Percentiles rank a stretch among this genome's conserved stretches.
These are phyloP conservation scores for Rapana venosa DNA, from an alignment of 2,888 invertebrate species.

Conservation along the genomic window DNA sequence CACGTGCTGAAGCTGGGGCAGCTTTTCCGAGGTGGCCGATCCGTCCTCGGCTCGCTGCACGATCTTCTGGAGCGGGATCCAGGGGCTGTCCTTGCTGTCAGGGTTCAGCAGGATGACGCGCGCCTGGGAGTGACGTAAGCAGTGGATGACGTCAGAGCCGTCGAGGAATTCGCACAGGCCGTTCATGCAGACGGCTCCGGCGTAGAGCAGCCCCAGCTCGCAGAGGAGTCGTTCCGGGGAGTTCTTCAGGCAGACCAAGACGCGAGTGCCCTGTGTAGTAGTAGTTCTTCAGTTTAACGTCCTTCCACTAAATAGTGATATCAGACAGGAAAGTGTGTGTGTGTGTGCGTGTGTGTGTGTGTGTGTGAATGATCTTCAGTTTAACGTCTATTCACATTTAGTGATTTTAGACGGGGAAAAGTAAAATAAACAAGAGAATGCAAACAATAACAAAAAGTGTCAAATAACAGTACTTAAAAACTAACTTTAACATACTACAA, in stretches of 20 bases:
- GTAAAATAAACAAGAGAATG: too few species aligned
- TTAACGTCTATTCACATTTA: too few species aligned
- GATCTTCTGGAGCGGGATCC: neutral
- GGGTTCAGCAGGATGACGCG: slow-evolving; percentile 30
- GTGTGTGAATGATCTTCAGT: too few species aligned
- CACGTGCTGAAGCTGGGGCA: slow-evolving; percentile 10
- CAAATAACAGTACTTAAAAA: too few species aligned
- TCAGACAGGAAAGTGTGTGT: too few species aligned
- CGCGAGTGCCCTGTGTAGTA: slow-evolving; percentile 3
- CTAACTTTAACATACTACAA: too few species aligned
- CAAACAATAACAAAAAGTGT: too few species aligned
- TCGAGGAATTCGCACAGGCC: slow-evolving; percentile 19
- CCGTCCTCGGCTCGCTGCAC: neutral
- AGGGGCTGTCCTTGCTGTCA: slow-evolving; percentile 25
- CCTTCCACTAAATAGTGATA: too few species aligned
- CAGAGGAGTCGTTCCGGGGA: slow-evolving; percentile 21
- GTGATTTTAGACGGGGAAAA: too few species aligned
- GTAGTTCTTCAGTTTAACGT: too few species aligned
- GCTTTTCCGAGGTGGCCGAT: neutral
- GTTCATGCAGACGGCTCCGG: slow-evolving; percentile 25
- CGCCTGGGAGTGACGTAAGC: slow-evolving; percentile 10
- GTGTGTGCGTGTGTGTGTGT: too few species aligned
- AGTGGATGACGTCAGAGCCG: slow-evolving; percentile 32
- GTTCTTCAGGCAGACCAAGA: slow-evolving; percentile 9
- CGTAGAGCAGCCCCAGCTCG: neutral